A percentile compares a stretch with the other conserved stretches of the same genome.
These are phyloP conservation scores for Vanessa tameamea DNA, from an alignment of 1,140 invertebrate species.

Conservation along the genomic window DNA sequence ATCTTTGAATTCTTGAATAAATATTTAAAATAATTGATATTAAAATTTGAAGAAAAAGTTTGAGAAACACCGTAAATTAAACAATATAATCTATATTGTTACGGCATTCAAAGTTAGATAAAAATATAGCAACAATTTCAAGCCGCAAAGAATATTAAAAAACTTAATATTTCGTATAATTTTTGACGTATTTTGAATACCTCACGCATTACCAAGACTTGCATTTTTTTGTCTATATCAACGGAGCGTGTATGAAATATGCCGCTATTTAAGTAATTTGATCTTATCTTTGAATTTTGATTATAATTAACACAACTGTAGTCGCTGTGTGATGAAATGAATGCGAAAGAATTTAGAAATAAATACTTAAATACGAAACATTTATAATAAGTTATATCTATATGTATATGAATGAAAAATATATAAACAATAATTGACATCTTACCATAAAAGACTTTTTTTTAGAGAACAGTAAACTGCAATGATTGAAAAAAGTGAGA, in stretches of 20 bases:
- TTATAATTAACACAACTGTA: constrained; percentile 22
- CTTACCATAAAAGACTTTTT: no score
- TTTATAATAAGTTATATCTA: background rate
- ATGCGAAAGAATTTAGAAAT: constrained; percentile 23
- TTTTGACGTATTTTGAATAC: background rate
- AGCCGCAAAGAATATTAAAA: no score
- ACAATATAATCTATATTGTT: no score
- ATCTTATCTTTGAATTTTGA: constrained; percentile 25
- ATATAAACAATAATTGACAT: background rate
- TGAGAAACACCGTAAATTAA: no score
- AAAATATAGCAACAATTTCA: no score
- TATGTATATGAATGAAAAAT: background rate
- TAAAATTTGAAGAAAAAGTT: no score
- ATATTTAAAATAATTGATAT: no score
- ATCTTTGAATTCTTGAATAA: no score
- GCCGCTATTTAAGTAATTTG: constrained; percentile 28
- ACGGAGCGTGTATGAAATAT: constrained; percentile 35
- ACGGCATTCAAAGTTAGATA: no score
- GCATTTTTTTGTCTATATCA: constrained; percentile 12
- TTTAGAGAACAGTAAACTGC: no score
- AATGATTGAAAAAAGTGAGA: no score
- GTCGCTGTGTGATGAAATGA: constrained; percentile 22
- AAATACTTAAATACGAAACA: background rate
- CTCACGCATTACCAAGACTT: constrained; percentile 12
- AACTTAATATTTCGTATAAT: background rate